Evolutionary conservation across 2,888 invertebrate species (phyloP).

Genomic region (Eristalis tenax): DNA sequence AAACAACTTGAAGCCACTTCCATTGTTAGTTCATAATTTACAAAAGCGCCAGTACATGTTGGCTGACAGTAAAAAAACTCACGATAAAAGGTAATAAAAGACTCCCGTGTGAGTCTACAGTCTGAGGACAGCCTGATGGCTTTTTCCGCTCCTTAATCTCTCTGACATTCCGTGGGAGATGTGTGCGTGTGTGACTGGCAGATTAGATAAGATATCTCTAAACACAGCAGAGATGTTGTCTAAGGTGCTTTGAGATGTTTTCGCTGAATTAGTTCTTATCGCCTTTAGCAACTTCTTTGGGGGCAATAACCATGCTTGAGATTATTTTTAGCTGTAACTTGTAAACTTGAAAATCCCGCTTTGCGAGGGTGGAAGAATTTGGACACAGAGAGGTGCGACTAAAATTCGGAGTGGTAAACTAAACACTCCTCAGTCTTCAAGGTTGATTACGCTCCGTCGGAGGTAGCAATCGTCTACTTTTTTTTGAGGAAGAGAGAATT

Average conservation of each 20-base stretch:
- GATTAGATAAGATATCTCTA: not conserved
- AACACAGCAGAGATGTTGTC: not conserved
- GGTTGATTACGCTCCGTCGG: no score
- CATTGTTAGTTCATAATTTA: not conserved
- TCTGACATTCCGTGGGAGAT: not conserved
- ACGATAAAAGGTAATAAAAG: not conserved
- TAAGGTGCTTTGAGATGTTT: not conserved
- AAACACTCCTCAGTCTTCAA: no score
- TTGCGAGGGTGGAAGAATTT: no score
- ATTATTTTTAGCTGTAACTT: no score
- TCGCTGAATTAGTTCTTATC: not conserved
- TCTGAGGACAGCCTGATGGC: not conserved
- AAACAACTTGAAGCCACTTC: not conserved
- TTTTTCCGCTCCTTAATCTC: not conserved
- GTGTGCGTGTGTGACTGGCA: not conserved
- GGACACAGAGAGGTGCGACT: no score
- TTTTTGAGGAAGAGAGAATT: no score
- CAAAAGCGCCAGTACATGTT: not conserved
- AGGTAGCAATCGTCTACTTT: no score
- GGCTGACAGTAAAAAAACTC: not conserved
- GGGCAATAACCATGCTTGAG: no score
- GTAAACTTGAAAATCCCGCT: no score
- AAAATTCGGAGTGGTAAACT: no score
- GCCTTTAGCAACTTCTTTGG: not conserved
- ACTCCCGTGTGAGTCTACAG: not conserved